Percentiles rank a stretch among this genome's conserved stretches.
These are phyloP conservation scores for Mya arenaria DNA, from an alignment of 1,140 invertebrate species.

Conservation along the genomic window DNA sequence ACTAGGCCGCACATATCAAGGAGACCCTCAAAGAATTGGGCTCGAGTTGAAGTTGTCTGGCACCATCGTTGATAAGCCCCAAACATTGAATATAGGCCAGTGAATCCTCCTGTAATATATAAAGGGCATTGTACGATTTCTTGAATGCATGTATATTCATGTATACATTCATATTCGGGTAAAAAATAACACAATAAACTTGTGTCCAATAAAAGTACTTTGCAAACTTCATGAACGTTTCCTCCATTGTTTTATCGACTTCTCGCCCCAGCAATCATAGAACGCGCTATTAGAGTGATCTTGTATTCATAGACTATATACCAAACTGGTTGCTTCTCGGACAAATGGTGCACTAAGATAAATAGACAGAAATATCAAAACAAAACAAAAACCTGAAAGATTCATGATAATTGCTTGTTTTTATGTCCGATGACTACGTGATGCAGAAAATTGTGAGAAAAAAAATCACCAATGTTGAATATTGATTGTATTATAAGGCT, in stretches of 20 bases:
- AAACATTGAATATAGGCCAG: slow-evolving; percentile 34
- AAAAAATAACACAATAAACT: neutral
- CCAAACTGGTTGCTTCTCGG: too few relatives aligned
- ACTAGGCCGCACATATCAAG: slow-evolving; percentile 48
- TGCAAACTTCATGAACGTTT: slow-evolving; percentile 60
- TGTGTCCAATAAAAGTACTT: neutral
- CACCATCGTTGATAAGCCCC: slow-evolving; percentile 55
- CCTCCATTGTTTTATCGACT: slow-evolving; percentile 65
- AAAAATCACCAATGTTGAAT: too few relatives aligned
- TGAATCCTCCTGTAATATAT: neutral
- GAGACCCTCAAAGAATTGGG: slow-evolving; percentile 45
- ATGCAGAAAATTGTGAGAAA: too few relatives aligned
- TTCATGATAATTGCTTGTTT: too few relatives aligned
- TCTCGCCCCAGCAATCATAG: slow-evolving; percentile 57
- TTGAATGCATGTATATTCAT: neutral
- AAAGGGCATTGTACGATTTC: neutral
- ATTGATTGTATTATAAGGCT: too few relatives aligned
- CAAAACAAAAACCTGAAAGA: too few relatives aligned
- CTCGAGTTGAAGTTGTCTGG: slow-evolving; percentile 45
- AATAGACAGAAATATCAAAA: too few relatives aligned
- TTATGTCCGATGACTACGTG: too few relatives aligned
- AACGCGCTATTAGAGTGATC: slow-evolving; percentile 61
- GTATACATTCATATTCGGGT: neutral
- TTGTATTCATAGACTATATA: too few relatives aligned
- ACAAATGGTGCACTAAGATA: too few relatives aligned